These are phyloP conservation scores for Heterohyrax brucei DNA, from an alignment of 2,797 vertebrate genomes.

Conservation along the genomic window DNA sequence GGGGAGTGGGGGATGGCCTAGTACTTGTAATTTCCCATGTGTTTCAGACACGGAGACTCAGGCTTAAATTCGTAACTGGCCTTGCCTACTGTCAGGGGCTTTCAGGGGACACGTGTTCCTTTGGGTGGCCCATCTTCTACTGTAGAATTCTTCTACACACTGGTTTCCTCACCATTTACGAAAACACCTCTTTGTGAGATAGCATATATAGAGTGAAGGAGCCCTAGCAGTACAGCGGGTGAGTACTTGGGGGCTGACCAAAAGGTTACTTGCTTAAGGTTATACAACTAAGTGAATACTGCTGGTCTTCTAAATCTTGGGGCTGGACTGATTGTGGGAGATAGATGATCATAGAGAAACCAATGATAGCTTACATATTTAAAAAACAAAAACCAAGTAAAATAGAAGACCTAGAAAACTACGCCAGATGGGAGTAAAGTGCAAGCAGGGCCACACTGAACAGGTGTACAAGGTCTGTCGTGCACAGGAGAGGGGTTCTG, in stretches of 20 bases:
- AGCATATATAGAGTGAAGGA: not conserved
- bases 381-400: not conserved
- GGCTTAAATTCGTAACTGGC: not conserved
- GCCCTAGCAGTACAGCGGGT: not conserved
- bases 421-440: not conserved
- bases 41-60: not conserved
- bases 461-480: not conserved
- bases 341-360: not conserved
- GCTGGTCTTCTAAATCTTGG: not conserved
- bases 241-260: not conserved
- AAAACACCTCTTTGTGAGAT: constrained; percentile 2
- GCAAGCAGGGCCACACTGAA: too few species aligned
- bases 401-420: not conserved
- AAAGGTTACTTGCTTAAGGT: not conserved
- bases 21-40: not conserved
- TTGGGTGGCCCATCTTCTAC: not conserved
- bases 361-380: not conserved
- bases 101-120: fast-evolving
- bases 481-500: too few species aligned
- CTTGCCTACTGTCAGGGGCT: not conserved
- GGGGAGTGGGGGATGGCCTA: not conserved
- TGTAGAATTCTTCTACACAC: too few species aligned
- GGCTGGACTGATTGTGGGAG: not conserved
- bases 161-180: not conserved
- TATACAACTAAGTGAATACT: too few species aligned